A percentile compares a stretch with the other conserved stretches of the same genome.
Conservation (phyloP, 35 echinoderm and acorn worm species). For the Antedon bifida region DNA sequence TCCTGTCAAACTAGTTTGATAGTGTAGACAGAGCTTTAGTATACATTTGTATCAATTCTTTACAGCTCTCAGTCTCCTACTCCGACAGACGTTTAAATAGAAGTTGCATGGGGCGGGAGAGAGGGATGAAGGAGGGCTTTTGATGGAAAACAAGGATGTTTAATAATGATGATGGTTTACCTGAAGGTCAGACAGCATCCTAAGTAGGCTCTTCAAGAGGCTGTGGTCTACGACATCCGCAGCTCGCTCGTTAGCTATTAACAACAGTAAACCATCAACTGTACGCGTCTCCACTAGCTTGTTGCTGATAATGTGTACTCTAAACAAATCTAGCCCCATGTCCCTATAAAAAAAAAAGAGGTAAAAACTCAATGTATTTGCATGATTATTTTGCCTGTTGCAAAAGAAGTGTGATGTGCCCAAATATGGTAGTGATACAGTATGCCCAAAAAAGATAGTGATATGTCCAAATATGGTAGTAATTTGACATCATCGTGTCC, state of each 20-base stretch:
- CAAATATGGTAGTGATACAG: no score
- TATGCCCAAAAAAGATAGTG: background rate
- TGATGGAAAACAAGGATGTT: no score
- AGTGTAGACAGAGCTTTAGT: no score
- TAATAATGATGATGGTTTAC: slow-evolving; percentile 4
- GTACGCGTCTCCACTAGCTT: slow-evolving; percentile 63
- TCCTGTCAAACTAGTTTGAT: no score
- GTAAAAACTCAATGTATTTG: background rate
- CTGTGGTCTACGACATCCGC: slow-evolving; percentile 91
- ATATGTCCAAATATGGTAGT: no score
- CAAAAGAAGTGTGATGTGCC: no score
- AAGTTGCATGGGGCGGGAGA: no score
- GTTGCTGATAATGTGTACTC: slow-evolving; percentile 87
- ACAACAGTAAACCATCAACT: slow-evolving; percentile 63
- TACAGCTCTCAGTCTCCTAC: no score
- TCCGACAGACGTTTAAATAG: no score
- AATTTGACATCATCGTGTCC: no score
- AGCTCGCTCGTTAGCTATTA: slow-evolving; percentile 64
- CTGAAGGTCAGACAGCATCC: slow-evolving; percentile 94
- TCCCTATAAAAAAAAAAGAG: slow-evolving; percentile 35
- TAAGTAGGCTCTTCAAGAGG: slow-evolving; percentile 67
- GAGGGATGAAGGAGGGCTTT: no score
- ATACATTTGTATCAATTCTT: no score
- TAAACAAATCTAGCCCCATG: slow-evolving; percentile 87
- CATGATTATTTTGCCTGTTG: background rate